phyloP scores from a whole-genome alignment of 2,797 vertebrate genomes.

The Picus viridis region DNA sequence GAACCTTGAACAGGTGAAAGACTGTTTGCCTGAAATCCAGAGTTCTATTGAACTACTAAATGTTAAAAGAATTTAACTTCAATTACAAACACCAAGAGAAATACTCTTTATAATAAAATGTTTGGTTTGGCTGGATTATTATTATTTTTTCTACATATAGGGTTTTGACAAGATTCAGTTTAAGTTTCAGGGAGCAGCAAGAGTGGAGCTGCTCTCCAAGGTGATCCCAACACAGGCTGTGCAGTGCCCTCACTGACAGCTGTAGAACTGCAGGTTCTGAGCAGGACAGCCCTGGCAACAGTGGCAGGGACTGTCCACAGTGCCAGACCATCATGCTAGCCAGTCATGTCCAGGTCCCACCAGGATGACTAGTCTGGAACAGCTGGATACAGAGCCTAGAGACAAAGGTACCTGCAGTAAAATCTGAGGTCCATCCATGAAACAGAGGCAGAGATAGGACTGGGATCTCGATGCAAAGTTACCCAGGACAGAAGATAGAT shows the following conservation, averaged over 20 bases:
- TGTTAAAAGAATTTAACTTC: neutral
- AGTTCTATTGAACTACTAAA: neutral
- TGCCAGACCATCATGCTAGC: neutral
- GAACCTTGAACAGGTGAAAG: neutral
- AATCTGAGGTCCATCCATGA: neutral
- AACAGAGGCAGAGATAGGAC: neutral
- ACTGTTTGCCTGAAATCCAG: neutral
- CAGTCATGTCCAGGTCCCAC: no score
- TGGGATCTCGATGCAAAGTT: neutral
- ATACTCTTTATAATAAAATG: neutral
- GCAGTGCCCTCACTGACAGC: neutral
- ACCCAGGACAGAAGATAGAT: neutral
- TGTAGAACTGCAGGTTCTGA: neutral
- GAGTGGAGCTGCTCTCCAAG: neutral
- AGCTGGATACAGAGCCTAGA: neutral
- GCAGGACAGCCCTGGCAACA: neutral
- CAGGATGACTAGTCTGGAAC: neutral
- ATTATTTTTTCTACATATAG: no score
- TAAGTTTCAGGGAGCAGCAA: neutral
- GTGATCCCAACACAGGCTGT: neutral
- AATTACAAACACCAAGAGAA: neutral
- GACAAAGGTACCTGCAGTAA: neutral
- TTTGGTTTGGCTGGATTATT: neutral
- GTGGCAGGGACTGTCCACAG: fast-evolving
- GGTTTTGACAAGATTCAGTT: neutral